A percentile compares a stretch with the other conserved stretches of the same genome.
These are phyloP conservation scores for Sinosuthora webbiana DNA, from an alignment of 2,113 vertebrate species.

Conservation along the genomic window DNA sequence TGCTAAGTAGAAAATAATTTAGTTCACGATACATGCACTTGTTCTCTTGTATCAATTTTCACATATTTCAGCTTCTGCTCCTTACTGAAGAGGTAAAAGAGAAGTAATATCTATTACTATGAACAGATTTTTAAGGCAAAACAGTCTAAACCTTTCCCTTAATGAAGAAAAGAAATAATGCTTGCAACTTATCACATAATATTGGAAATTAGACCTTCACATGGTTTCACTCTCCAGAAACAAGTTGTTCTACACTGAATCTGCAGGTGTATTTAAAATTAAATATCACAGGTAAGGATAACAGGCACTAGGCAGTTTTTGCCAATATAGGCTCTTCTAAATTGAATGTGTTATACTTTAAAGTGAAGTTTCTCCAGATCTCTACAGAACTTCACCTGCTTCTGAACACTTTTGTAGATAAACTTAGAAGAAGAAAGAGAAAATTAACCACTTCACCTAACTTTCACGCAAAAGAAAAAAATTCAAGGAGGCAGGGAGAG, in stretches of 20 bases:
- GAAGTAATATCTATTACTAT: background rate
- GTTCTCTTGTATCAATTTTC: background rate
- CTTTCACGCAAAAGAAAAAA: background rate
- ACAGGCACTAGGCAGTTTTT: background rate
- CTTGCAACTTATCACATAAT: background rate
- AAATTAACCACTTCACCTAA: background rate
- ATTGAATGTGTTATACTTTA: background rate
- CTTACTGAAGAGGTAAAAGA: background rate
- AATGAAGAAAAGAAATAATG: background rate
- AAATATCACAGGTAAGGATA: background rate
- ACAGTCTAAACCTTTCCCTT: background rate
- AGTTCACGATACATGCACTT: rapidly evolving
- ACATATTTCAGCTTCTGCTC: background rate
- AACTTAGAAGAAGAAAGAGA: background rate
- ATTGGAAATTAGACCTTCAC: background rate
- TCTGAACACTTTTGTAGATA: background rate
- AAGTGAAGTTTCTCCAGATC: background rate
- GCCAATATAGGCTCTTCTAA: background rate
- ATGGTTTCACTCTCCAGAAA: background rate
- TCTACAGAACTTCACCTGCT: background rate
- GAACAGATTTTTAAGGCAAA: background rate
- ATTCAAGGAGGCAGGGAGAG: rapidly evolving
- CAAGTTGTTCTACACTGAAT: background rate
- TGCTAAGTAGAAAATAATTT: background rate
- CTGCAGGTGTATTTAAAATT: background rate